Percentiles rank a stretch among this genome's conserved stretches.
These are phyloP conservation scores for Alloscopus bannaensis DNA, from an alignment of 2,888 invertebrate genomes.

Conservation along the genomic window DNA sequence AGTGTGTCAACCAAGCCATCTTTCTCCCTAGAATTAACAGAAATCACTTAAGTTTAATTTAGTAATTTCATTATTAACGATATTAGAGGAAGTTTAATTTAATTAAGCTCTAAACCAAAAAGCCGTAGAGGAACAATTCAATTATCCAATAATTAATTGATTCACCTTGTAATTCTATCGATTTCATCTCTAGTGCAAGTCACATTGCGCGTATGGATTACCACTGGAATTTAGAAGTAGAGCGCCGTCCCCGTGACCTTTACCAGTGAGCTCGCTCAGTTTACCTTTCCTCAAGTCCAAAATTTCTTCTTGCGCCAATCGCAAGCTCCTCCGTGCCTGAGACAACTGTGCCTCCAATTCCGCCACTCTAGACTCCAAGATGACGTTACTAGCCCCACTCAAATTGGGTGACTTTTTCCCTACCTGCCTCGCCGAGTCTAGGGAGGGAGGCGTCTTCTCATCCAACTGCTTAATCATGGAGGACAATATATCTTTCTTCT, in stretches of 20 bases:
- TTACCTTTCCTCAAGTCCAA: conserved; percentile 76
- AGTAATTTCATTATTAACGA: too few relatives aligned
- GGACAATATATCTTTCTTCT: conserved; percentile 74
- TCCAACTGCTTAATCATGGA: conserved; percentile 74
- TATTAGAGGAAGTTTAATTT: neutral
- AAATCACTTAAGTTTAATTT: conserved; percentile 1
- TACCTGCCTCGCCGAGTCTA: conserved; percentile 38
- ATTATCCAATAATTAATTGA: too few relatives aligned
- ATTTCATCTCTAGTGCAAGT: conserved; percentile 83
- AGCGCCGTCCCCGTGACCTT: conserved; percentile 7
- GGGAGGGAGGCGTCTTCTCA: conserved; percentile 68
- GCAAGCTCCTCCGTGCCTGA: conserved; percentile 85
- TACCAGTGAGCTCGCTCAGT: conserved; percentile 62
- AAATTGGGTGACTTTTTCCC: conserved; percentile 51
- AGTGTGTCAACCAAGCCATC: conserved; percentile 82
- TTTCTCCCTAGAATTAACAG: conserved; percentile 81
- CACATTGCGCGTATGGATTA: conserved; percentile 76
- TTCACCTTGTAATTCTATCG: conserved; percentile 82
- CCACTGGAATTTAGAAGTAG: neutral
- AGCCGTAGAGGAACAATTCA: neutral
- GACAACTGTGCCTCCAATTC: conserved; percentile 89
- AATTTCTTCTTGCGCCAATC: conserved; percentile 83
- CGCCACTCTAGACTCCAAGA: conserved; percentile 89
- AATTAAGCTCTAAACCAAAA: too few relatives aligned
- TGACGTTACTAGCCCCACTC: conserved; percentile 74